phyloP scores from a whole-genome alignment of 2,113 vertebrate species.

The Phocoena sinus region DNA sequence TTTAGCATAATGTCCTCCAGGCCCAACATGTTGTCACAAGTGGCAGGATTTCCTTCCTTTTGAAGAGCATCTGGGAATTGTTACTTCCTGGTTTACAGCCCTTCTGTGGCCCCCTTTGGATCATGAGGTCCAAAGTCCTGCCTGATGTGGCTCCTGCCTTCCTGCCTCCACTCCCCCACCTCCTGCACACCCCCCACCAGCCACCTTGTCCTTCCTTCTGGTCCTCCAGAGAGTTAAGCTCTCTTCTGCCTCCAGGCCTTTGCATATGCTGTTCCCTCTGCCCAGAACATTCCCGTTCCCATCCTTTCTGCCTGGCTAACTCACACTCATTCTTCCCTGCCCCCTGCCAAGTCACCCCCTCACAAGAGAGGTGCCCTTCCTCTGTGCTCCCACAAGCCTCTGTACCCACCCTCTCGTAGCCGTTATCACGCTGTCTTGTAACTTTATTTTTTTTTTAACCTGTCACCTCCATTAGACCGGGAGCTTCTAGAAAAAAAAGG shows the following conservation, averaged over 20 bases:
- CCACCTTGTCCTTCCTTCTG: background rate
- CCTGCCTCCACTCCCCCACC: background rate
- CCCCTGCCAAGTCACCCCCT: background rate
- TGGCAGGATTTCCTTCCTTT: background rate
- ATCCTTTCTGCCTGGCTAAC: background rate
- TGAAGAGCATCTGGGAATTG: background rate
- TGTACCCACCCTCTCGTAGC: background rate
- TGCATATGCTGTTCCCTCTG: background rate
- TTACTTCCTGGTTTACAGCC: background rate
- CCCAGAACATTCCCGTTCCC: background rate
- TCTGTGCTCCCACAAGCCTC: background rate
- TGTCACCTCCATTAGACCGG: background rate
- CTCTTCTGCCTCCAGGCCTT: background rate
- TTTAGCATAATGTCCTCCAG: background rate
- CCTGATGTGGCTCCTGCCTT: background rate
- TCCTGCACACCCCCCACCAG: background rate
- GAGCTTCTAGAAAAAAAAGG: background rate
- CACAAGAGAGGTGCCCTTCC: background rate
- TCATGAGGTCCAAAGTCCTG: background rate
- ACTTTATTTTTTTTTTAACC: background rate
- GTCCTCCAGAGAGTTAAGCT: background rate
- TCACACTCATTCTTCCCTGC: background rate
- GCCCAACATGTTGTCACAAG: background rate
- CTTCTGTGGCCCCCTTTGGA: background rate
- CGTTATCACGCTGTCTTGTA: background rate